A percentile compares a stretch with the other conserved stretches of the same genome.
phyloP scores from a whole-genome alignment of 2,113 vertebrate genomes.

The Urocolius indicus region DNA sequence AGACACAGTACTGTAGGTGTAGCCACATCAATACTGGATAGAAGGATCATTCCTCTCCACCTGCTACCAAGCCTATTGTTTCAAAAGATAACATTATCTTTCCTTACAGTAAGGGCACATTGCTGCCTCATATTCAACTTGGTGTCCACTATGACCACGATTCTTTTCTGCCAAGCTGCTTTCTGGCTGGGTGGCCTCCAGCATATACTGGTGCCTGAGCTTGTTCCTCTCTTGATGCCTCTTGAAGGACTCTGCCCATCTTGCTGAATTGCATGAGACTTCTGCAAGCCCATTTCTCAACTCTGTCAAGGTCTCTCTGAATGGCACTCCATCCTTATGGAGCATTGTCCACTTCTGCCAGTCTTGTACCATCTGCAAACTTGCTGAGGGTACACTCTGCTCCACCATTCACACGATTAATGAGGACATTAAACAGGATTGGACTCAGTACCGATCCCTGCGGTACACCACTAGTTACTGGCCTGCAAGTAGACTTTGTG shows the following conservation, averaged over 20 bases:
- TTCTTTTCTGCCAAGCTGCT: background rate
- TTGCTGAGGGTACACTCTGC: background rate
- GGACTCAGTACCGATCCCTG: background rate
- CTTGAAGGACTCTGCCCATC: background rate
- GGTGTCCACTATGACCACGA: background rate
- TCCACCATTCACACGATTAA: background rate
- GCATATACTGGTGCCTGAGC: background rate
- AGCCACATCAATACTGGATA: background rate
- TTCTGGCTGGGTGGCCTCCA: background rate
- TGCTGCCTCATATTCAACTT: background rate
- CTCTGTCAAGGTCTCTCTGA: fast-evolving
- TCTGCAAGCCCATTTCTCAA: background rate
- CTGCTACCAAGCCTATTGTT: background rate
- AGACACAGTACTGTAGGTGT: background rate
- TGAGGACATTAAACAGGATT: background rate
- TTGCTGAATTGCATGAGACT: background rate
- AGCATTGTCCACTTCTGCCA: background rate
- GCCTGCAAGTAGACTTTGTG: background rate
- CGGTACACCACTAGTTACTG: background rate
- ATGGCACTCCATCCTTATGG: fast-evolving
- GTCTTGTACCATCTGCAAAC: background rate
- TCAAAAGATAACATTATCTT: background rate
- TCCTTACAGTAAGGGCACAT: background rate
- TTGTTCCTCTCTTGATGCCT: background rate
- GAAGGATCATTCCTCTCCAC: background rate